A percentile compares a stretch with the other conserved stretches of the same genome.
These are phyloP conservation scores for Salarias fasciatus DNA, from an alignment of 2,797 vertebrate genomes.

Conservation along the genomic window DNA sequence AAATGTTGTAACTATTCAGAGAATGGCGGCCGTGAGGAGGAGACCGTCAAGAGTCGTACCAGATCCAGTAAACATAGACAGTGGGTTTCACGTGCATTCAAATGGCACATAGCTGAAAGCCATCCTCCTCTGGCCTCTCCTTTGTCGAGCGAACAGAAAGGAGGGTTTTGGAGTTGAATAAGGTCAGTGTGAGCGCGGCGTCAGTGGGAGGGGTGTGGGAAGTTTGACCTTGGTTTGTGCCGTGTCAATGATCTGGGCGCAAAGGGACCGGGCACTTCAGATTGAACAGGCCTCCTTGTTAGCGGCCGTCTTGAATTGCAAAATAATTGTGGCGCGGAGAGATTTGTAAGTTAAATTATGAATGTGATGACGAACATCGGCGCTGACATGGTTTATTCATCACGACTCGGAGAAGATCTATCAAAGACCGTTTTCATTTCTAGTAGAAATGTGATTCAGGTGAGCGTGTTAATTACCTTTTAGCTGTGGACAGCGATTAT, in stretches of 20 bases:
- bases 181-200: slow-evolving; percentile 22
- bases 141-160: slow-evolving; percentile 35
- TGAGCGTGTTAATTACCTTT: too few species aligned
- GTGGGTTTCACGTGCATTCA: slow-evolving; percentile 34
- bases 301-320: slow-evolving; percentile 24
- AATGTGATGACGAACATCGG: background rate
- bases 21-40: slow-evolving; percentile 71
- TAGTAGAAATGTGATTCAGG: too few species aligned
- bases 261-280: slow-evolving; percentile 31
- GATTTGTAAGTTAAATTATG: too few species aligned
- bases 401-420: too few species aligned
- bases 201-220: slow-evolving; percentile 58
- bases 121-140: slow-evolving; percentile 10
- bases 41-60: slow-evolving; percentile 40
- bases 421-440: too few species aligned
- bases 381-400: too few species aligned
- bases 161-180: slow-evolving; percentile 46
- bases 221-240: slow-evolving; percentile 57
- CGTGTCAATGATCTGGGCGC: slow-evolving; percentile 49
- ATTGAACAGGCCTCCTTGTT: slow-evolving; percentile 39
- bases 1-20: slow-evolving; percentile 81
- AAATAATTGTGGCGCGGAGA: too few species aligned
- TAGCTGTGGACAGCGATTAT: too few species aligned
- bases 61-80: slow-evolving; percentile 30
- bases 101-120: slow-evolving; percentile 27